Base-by-base conservation (phyloP, 2,888 invertebrate genomes). In the Heterodera filipjevi region DNA sequence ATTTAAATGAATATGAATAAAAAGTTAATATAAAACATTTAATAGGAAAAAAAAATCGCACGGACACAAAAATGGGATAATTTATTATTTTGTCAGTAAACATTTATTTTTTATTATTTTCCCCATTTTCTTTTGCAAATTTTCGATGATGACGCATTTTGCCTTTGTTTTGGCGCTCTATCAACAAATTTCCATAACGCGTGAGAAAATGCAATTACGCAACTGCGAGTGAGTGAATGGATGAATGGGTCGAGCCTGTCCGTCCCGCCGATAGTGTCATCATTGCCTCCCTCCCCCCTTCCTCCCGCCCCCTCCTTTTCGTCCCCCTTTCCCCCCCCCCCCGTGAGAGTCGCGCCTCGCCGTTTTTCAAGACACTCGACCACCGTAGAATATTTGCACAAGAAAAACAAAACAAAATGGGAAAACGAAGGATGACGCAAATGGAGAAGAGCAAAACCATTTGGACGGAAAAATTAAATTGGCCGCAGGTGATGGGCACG, bases 131-230 rank as follows among this genome's bases (percentile, higher is more conserved):
- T n/a, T 59, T 59, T 59, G 46, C 16, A 49, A 49, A 49, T 16
- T 49, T 12, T 49, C 77, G n/a, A n/a, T 76, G 75, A 75, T 81
- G 66, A 66, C 66, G 66, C 68, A 68, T 32, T 32, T 68, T 19
- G n/a, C 64, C 64, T 33, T 68, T 8, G 12, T n/a, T 1, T 10
- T n/a, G n/a, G 59, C 27, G 2, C 5, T n/a, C 3, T 59, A 5
- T 5, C 14, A 12, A 22, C 49, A 16, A 22, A 59, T 59, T 59
- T 27, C 59, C 10, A 27, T 59, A 59, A 59, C 59, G 59, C n/a
- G 59, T 59, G 59, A 59, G n/a, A n/a, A 59, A 59, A 59, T 19
- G 5, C n/a, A n/a, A 59, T 59, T 59, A 59, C n/a, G 59, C 59
- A 59, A 59, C 39, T 39, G 22, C 27, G 59, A 59, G 2, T 12